Conservation (phyloP, 1,140 invertebrate genomes). For the Pachypeltis micranthus region DNA sequence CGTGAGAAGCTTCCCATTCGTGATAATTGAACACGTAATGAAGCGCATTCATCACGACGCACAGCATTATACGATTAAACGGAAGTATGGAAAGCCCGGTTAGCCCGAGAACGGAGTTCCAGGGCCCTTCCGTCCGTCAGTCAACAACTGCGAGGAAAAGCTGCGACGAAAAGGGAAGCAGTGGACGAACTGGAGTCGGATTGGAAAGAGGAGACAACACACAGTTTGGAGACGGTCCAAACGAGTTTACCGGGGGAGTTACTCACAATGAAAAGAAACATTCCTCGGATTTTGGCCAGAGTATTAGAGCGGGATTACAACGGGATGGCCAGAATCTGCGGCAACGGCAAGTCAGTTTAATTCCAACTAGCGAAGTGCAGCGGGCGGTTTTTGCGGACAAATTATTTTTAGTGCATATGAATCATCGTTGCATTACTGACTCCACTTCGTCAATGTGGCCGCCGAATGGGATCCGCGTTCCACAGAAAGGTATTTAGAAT, state of each 20-base stretch:
- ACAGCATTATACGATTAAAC: conserved; percentile 22
- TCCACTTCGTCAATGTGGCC: too few species aligned
- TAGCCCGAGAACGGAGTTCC: not conserved
- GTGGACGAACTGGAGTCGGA: not conserved
- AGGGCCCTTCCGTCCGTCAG: not conserved
- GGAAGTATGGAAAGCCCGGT: too few species aligned
- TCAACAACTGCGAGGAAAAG: not conserved
- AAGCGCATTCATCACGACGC: conserved; percentile 23
- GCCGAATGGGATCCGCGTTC: too few species aligned
- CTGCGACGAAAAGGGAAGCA: not conserved
- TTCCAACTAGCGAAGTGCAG: too few species aligned
- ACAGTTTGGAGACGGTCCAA: not conserved
- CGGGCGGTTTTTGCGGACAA: too few species aligned
- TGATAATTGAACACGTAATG: conserved; percentile 29
- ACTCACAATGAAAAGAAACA: not conserved
- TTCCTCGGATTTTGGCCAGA: not conserved
- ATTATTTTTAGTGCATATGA: too few species aligned
- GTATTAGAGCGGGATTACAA: too few species aligned
- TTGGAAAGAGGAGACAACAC: not conserved
- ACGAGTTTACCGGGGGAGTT: too few species aligned
- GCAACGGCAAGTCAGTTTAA: too few species aligned
- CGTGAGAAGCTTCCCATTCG: conserved; percentile 23
- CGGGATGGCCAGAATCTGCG: too few species aligned
- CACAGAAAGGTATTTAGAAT: too few species aligned
- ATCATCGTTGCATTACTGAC: too few species aligned